phyloP scores from a whole-genome alignment of 1,140 invertebrate genomes.

The Drepana arcuata region DNA sequence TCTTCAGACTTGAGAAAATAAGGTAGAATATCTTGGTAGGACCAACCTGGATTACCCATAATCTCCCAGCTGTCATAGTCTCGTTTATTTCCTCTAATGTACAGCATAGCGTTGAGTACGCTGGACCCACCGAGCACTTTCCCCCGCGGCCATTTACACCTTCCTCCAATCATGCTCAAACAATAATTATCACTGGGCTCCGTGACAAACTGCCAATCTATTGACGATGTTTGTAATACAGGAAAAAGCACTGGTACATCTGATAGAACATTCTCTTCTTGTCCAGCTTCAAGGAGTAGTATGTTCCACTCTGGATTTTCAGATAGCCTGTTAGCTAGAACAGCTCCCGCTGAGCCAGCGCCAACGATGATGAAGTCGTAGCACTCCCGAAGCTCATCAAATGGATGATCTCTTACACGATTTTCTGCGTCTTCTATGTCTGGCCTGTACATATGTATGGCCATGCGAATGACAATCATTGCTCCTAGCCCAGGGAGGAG shows the following conservation, averaged over 20 bases:
- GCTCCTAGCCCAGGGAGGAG: conserved; percentile 75
- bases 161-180: conserved; percentile 73
- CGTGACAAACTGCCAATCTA: conserved; percentile 87
- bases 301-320: conserved; percentile 80
- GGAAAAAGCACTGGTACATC: conserved; percentile 85
- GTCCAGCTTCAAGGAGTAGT: conserved; percentile 85
- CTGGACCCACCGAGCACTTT: conserved; percentile 88
- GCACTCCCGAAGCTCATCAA: conserved; percentile 62
- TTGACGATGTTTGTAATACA: conserved; percentile 77
- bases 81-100: conserved; percentile 85
- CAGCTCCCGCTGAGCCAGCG: conserved; percentile 86
- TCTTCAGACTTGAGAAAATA: conserved; percentile 86
- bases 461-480: conserved; percentile 73
- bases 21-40: conserved; percentile 83
- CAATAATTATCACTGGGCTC: conserved; percentile 80
- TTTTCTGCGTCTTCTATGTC: conserved; percentile 78
- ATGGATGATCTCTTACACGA: conserved; percentile 67
- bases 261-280: conserved; percentile 81
- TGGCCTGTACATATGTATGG: conserved; percentile 74
- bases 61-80: conserved; percentile 90
- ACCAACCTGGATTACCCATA: conserved; percentile 81
- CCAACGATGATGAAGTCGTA: conserved; percentile 88
- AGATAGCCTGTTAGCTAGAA: conserved; percentile 82
- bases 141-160: conserved; percentile 82
- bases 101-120: conserved; percentile 91